Evolutionary conservation across 2,888 invertebrate genomes (phyloP).

Genomic region (Agonopterix arenella): DNA sequence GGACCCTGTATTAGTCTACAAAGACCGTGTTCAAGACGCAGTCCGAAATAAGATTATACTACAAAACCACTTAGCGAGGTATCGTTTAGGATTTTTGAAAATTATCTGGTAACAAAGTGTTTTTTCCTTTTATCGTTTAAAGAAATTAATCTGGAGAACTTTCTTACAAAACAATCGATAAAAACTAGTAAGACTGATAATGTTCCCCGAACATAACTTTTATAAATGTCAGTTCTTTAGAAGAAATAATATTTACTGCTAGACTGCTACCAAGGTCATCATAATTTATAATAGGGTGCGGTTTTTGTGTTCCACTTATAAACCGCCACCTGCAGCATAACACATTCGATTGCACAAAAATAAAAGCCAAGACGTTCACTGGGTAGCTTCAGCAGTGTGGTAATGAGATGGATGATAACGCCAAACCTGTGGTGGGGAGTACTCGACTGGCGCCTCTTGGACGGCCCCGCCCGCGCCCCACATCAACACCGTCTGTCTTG

Average conservation of each 20-base stretch:
- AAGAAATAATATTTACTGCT: slow-evolving; percentile 1
- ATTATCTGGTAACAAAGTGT: slow-evolving; percentile 41
- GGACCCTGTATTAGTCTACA: slow-evolving; percentile 59
- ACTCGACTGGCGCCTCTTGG: slow-evolving; percentile 64
- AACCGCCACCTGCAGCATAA: too few relatives aligned
- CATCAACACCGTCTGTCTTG: slow-evolving; percentile 94
- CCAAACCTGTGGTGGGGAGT: slow-evolving; percentile 73
- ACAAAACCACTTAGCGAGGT: slow-evolving; percentile 53
- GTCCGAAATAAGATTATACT: slow-evolving; percentile 6
- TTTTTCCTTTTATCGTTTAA: too few relatives aligned
- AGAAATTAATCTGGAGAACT: too few relatives aligned
- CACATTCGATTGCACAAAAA: slow-evolving; percentile 38
- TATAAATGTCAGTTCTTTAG: too few relatives aligned
- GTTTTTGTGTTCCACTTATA: too few relatives aligned
- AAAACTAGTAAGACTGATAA: too few relatives aligned
- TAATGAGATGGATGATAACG: slow-evolving; percentile 69
- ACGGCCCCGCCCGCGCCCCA: slow-evolving; percentile 83
- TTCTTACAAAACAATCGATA: too few relatives aligned
- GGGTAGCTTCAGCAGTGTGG: slow-evolving; percentile 72
- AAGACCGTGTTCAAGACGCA: slow-evolving; percentile 16
- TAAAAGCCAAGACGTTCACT: slow-evolving; percentile 42
- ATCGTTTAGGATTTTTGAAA: slow-evolving; percentile 30
- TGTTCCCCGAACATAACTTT: too few relatives aligned
- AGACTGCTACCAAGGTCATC: background rate
- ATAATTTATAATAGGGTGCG: too few relatives aligned